Conservation (phyloP, 1,140 invertebrate species). For the Platorchestia sp. region DNA sequence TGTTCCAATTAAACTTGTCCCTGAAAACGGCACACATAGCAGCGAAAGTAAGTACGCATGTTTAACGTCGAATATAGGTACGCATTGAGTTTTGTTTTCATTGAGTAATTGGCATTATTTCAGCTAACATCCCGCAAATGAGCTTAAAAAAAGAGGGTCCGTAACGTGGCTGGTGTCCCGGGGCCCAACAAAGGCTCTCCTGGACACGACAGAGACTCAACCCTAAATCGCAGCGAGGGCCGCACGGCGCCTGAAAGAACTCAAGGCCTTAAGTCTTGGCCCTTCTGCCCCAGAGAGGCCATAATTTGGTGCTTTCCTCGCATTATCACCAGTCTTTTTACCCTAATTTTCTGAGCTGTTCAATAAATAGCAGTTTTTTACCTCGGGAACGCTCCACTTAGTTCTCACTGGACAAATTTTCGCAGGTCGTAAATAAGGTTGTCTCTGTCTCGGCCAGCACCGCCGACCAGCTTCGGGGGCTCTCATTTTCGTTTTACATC, state of each 20-base stretch:
- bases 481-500: background rate
- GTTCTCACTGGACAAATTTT: constrained; percentile 31
- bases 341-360: constrained; percentile 17
- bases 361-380: constrained; percentile 37
- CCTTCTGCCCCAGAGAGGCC: constrained; percentile 26
- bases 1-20: too few relatives aligned
- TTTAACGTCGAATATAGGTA: too few relatives aligned
- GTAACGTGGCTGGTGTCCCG: too few relatives aligned
- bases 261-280: background rate
- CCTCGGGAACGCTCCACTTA: constrained; percentile 2
- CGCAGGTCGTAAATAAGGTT: constrained; percentile 27
- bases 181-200: background rate
- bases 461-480: background rate
- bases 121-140: too few relatives aligned
- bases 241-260: background rate
- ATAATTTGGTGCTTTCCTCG: constrained; percentile 23
- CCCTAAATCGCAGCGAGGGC: background rate
- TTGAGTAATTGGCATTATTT: too few relatives aligned
- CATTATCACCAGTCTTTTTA: constrained; percentile 35
- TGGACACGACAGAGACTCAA: background rate
- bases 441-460: background rate
- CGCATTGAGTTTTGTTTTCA: too few relatives aligned
- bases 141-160: too few relatives aligned
- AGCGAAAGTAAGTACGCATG: too few relatives aligned
- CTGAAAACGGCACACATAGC: too few relatives aligned